Conservation (phyloP, 2,797 vertebrate species). For the Scleropages formosus region DNA sequence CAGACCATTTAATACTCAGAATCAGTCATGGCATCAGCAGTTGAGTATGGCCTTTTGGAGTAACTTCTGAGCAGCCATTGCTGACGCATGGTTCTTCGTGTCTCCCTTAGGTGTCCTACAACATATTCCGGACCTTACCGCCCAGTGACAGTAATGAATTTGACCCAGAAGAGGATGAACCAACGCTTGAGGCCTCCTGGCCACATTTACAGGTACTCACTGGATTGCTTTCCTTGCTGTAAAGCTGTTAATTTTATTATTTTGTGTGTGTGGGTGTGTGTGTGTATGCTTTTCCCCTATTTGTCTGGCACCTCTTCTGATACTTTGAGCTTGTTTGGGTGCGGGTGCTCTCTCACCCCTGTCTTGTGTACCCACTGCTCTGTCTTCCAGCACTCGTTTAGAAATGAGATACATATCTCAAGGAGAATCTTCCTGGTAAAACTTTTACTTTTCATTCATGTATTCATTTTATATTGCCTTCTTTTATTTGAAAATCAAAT, state of each 20-base stretch:
- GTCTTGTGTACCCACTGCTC: conserved; percentile 49
- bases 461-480: conserved; percentile 17
- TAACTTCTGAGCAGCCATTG: not conserved
- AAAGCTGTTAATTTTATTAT: too few species aligned
- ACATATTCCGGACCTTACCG: conserved; percentile 99
- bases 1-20: too few species aligned
- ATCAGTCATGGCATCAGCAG: not conserved
- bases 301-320: conserved; percentile 12
- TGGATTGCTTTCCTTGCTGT: not conserved
- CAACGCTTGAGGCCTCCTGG: conserved; percentile 96
- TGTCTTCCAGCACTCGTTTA: conserved; percentile 58
- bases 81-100: conserved; percentile 30
- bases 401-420: conserved; percentile 61
- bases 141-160: conserved; percentile 98
- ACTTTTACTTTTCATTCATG: conserved; percentile 34
- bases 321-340: conserved; percentile 28
- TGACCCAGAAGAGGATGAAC: conserved; percentile 98
- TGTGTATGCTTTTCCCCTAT: conserved; percentile 24
- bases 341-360: conserved; percentile 43
- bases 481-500: conserved; percentile 26
- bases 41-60: not conserved
- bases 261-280: not conserved
- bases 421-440: conserved; percentile 59
- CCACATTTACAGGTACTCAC: conserved; percentile 90
- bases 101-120: conserved; percentile 88